phyloP scores from a whole-genome alignment of 2,113 vertebrate species.

The Picathartes gymnocephalus region DNA sequence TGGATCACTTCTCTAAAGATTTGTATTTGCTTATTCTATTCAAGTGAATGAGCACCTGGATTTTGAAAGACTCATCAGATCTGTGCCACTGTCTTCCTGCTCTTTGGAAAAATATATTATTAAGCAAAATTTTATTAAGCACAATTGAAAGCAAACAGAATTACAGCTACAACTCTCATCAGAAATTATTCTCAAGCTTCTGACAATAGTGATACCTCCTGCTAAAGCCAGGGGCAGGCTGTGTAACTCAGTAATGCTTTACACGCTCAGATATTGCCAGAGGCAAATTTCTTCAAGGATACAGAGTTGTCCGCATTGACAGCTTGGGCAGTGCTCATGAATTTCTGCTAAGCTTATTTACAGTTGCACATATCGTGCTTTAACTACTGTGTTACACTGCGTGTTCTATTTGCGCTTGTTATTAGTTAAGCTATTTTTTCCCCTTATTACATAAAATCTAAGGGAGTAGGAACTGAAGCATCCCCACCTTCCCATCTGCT shows the following conservation, averaged over 20 bases:
- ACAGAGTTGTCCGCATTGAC: neutral
- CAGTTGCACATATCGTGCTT: neutral
- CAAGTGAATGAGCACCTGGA: neutral
- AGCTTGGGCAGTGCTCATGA: neutral
- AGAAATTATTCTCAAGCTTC: neutral
- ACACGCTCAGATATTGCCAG: neutral
- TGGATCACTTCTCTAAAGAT: neutral
- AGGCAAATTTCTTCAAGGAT: conserved; percentile 5
- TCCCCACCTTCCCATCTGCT: conserved; percentile 93
- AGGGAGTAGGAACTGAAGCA: neutral
- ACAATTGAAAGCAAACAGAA: neutral
- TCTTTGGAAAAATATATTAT: neutral
- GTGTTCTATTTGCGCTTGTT: neutral
- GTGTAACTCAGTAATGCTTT: neutral
- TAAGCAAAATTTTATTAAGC: neutral
- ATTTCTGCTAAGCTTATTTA: neutral
- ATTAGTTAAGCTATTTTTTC: neutral
- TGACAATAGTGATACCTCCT: neutral
- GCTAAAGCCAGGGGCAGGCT: neutral
- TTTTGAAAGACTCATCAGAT: neutral
- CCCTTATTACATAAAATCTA: neutral
- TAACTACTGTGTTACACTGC: neutral
- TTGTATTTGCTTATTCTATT: neutral
- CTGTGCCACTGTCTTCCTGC: neutral
- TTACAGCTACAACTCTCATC: neutral